Percentiles rank a stretch among this genome's conserved stretches.
phyloP scores from a whole-genome alignment of 2,113 vertebrate species.

The Salvator merianae region DNA sequence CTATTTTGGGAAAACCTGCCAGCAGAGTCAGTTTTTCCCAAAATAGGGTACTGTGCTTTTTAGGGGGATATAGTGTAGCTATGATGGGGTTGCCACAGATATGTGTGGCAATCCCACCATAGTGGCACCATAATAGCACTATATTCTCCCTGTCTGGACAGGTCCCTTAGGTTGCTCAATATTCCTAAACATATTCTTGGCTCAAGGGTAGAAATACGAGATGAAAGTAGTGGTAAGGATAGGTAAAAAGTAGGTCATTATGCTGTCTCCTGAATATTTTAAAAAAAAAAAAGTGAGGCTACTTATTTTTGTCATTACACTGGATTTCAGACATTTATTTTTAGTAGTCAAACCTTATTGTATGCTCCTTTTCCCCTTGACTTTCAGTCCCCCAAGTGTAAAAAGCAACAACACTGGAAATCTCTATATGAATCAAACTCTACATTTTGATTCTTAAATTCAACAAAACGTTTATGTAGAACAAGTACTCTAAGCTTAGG shows the following conservation, averaged over 20 bases:
- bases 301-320: too few relatives aligned
- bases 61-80: too few relatives aligned
- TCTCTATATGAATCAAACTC: too few relatives aligned
- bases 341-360: not conserved
- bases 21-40: too few relatives aligned
- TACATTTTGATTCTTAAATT: not conserved
- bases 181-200: not conserved
- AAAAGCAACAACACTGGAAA: too few relatives aligned
- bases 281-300: not conserved
- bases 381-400: not conserved
- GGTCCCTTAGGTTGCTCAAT: not conserved
- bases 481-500: not conserved
- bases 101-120: too few relatives aligned
- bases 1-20: too few relatives aligned
- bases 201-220: not conserved
- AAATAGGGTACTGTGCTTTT: too few relatives aligned
- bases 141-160: too few relatives aligned
- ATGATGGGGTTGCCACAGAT: too few relatives aligned
- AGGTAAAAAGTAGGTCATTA: not conserved
- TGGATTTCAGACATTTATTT: not conserved
- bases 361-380: not conserved
- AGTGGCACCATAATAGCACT: too few relatives aligned
- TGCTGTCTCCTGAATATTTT: not conserved
- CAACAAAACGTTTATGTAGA: not conserved
- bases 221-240: not conserved